Base-by-base conservation (phyloP, 2,113 vertebrate species). In the Sturnira hondurensis region DNA sequence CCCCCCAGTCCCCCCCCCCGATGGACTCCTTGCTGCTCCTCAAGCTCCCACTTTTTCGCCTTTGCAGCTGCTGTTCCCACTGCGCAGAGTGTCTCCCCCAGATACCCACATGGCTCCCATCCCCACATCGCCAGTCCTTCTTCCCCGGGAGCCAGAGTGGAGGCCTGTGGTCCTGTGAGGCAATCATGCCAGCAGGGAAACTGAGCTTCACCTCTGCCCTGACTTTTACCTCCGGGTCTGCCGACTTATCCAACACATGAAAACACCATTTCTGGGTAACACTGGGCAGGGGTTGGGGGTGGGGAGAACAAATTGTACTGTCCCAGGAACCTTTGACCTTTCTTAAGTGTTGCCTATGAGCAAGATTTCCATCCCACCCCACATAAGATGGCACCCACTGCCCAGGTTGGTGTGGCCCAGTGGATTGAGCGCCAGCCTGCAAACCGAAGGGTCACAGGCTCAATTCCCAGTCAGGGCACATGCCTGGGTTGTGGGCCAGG, bases 131-230 rank as follows among this genome's bases (percentile, higher is more conserved):
- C 22, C n/a, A 22, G 22, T 4, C 33, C 73, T 38, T 65, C 73
- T 38, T 65, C 50, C 50, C 45, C 28, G 28, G 38, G 54, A 7
- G 45, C 9, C 1, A 10, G 17, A 47, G 14, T 9, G n/a, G 47
- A 2, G 11, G 4, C 14, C 2, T 1, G 0, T 0, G 1, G 28
- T 38, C 38, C 68, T 26, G 11, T 4, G 2, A 8, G 26, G 58
- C n/a, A 24, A 4, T 28, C 12, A 6, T 15, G 50, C 65, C 43
- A 52, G 41, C 13, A 68, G 7, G 38, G n/a, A 28, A 9, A 38
- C 19, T 38, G 31, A 22, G 24, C 28, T 52, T 38, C 47, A 43
- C 5, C 16, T 50, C 38, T 22, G 20, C 20, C 54, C 54, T 45
- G 24, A 77, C 61, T 52, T 4, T 2, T 17, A 24, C 33, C 20